A percentile compares a stretch with the other conserved stretches of the same genome.
phyloP scores from a whole-genome alignment of 1,140 invertebrate species.

The Marisa cornuarietis region DNA sequence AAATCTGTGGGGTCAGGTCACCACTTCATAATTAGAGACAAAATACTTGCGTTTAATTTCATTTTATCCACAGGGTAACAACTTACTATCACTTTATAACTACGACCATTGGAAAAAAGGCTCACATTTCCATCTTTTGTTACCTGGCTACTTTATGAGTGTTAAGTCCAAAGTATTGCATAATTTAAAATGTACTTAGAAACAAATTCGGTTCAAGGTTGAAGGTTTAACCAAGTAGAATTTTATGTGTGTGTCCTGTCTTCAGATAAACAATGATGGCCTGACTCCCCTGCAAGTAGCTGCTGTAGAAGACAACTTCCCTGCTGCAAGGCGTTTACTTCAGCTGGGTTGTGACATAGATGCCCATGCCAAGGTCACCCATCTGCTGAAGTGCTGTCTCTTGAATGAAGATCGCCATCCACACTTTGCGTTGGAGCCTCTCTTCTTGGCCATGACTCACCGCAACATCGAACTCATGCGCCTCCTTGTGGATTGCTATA shows the following conservation, averaged over 20 bases:
- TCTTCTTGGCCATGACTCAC: slow-evolving; percentile 59
- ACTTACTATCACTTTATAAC: too few species aligned
- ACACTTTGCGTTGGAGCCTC: slow-evolving; percentile 60
- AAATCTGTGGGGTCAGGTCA: too few species aligned
- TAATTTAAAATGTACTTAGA: too few species aligned
- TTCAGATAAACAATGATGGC: slow-evolving; percentile 57
- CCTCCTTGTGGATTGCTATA: slow-evolving; percentile 53
- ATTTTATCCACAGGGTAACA: too few species aligned
- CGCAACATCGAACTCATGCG: slow-evolving; percentile 55
- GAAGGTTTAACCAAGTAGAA: too few species aligned
- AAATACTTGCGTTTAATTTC: too few species aligned
- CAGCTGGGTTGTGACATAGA: slow-evolving; percentile 57
- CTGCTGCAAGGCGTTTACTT: slow-evolving; percentile 49
- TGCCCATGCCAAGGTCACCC: slow-evolving; percentile 43
- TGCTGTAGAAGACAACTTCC: slow-evolving; percentile 47
- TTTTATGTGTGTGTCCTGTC: slow-evolving; percentile 12
- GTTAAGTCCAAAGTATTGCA: too few species aligned
- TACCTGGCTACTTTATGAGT: too few species aligned
- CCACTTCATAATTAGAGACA: too few species aligned
- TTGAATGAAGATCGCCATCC: slow-evolving; percentile 57
- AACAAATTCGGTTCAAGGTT: too few species aligned
- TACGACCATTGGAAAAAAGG: too few species aligned
- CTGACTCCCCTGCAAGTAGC: slow-evolving; percentile 56
- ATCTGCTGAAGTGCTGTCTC: slow-evolving; percentile 53
- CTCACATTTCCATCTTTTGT: too few species aligned